phyloP scores from a whole-genome alignment of 1,140 invertebrate species.

The Drosophila ercepeae region DNA sequence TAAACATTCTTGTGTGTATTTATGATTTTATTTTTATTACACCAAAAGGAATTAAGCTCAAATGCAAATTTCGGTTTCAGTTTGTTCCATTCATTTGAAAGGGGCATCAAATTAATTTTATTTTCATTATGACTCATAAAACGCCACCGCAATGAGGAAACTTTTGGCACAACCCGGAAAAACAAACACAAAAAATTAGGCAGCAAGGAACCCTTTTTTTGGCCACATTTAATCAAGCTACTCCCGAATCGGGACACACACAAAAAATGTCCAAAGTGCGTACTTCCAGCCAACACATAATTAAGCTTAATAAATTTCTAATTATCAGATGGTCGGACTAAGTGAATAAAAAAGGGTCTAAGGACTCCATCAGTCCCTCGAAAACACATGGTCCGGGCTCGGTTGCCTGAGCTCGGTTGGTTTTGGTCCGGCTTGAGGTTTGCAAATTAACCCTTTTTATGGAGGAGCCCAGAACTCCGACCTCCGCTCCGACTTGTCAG shows the following conservation, averaged over 20 bases:
- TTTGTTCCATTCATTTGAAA: constrained; percentile 29
- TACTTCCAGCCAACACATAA: constrained; percentile 77
- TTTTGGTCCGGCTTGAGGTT: constrained; percentile 7
- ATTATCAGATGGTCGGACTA: constrained; percentile 78
- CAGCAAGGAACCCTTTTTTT: constrained; percentile 45
- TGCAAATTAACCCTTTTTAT: constrained; percentile 77
- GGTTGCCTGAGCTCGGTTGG: background rate
- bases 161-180: constrained; percentile 46
- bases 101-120: constrained; percentile 77
- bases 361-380: constrained; percentile 42
- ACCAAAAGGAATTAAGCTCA: constrained; percentile 52
- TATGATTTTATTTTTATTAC: constrained; percentile 65
- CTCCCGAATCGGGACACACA: constrained; percentile 11
- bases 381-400: constrained; percentile 53
- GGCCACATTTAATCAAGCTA: constrained; percentile 56
- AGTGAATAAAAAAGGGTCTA: constrained; percentile 73
- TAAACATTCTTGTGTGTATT: constrained; percentile 37
- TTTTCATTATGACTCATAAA: constrained; percentile 75
- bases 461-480: constrained; percentile 19
- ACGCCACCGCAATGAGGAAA: constrained; percentile 62
- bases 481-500: constrained; percentile 31
- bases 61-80: constrained; percentile 67
- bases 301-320: constrained; percentile 82
- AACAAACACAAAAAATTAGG: constrained; percentile 45
- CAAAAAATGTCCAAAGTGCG: constrained; percentile 65